Conservation (phyloP, 2,113 vertebrate genomes). For the Chloropsis hardwickii region DNA sequence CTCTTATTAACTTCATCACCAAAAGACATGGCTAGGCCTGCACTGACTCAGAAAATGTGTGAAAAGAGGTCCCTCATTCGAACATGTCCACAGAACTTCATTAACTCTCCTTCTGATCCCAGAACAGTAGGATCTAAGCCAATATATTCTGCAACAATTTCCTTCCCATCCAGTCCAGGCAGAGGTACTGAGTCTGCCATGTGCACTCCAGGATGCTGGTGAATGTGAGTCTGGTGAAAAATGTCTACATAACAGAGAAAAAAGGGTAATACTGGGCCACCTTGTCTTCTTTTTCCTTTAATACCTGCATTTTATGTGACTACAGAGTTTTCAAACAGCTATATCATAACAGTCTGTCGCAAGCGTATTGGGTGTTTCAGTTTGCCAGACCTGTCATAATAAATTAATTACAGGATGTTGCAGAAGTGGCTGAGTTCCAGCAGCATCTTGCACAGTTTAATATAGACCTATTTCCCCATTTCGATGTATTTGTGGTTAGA, state of each 20-base stretch:
- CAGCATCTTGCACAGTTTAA: slow-evolving; percentile 90
- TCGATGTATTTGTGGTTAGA: slow-evolving; percentile 92
- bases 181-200: neutral
- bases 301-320: slow-evolving; percentile 49
- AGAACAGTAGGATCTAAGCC: slow-evolving; percentile 9
- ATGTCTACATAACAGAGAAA: neutral
- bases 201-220: neutral
- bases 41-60: neutral
- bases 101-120: slow-evolving; percentile 7
- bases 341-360: slow-evolving; percentile 82
- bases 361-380: slow-evolving; percentile 98
- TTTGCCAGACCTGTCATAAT: slow-evolving; percentile 98
- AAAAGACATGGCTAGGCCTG: neutral
- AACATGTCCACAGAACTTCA: neutral
- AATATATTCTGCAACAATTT: neutral
- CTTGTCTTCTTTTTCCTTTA: neutral
- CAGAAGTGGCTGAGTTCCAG: slow-evolving; percentile 88
- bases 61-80: neutral
- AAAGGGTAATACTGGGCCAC: neutral
- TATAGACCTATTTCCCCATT: slow-evolving; percentile 95
- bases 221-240: neutral
- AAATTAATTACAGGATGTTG: slow-evolving; percentile 99
- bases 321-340: slow-evolving; percentile 67
- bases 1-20: neutral
- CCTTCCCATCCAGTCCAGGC: neutral